A percentile compares a stretch with the other conserved stretches of the same genome.
Conservation (phyloP, 2,888 invertebrate genomes). For the Muschampia plurimacula region DNA sequence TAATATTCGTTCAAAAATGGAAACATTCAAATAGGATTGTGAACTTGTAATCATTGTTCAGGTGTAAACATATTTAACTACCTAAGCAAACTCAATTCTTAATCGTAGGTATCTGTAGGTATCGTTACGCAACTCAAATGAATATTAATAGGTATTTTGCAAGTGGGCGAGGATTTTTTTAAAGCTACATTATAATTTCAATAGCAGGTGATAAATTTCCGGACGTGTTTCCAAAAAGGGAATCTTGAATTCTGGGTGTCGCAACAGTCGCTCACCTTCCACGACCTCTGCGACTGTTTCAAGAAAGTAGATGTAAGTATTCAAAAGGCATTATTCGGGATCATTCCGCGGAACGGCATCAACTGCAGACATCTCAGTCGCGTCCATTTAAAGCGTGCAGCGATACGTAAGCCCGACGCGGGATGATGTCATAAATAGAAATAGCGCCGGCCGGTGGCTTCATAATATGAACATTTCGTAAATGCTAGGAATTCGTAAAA, state of each 20-base stretch:
- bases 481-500: conserved; percentile 67
- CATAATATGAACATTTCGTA: conserved; percentile 68
- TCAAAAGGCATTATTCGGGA: conserved; percentile 82
- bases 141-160: conserved; percentile 42
- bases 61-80: conserved; percentile 34
- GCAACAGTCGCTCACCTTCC: conserved; percentile 70
- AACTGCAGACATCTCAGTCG: conserved; percentile 82
- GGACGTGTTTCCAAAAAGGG: conserved; percentile 76
- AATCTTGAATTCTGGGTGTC: conserved; percentile 80
- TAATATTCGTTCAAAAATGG: not conserved
- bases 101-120: not conserved
- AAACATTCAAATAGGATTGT: not conserved
- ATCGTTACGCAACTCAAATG: conserved; percentile 46
- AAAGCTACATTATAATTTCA: conserved; percentile 67
- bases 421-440: conserved; percentile 87
- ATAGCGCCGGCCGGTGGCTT: conserved; percentile 77
- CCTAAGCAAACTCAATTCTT: conserved; percentile 20
- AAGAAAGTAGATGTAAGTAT: conserved; percentile 64
- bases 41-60: conserved; percentile 15
- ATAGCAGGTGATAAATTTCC: conserved; percentile 62
- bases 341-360: conserved; percentile 82
- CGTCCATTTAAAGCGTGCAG: conserved; percentile 86
- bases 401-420: conserved; percentile 85
- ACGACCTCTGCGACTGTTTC: conserved; percentile 59
- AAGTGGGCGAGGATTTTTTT: conserved; percentile 51